Evolutionary conservation across 1,140 invertebrate genomes (phyloP).

Genomic region (Vanessa tameamea): DNA sequence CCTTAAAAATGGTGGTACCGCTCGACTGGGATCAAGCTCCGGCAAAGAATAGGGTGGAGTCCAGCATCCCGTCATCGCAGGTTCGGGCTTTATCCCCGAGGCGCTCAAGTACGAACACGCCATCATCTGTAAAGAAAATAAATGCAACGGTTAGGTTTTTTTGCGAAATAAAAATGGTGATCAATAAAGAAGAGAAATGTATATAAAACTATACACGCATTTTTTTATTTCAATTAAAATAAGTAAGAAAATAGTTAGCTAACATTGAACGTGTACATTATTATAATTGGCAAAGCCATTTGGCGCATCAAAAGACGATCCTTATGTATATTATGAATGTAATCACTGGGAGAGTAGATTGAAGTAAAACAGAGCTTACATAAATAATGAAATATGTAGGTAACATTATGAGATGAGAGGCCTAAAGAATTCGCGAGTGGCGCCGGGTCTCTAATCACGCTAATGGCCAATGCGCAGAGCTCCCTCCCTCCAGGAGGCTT

Average conservation of each 20-base stretch:
- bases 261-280: slow-evolving; percentile 7
- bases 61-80: slow-evolving; percentile 57
- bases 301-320: slow-evolving; percentile 46
- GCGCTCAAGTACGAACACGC: slow-evolving; percentile 73
- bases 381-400: slow-evolving; percentile 80
- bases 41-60: slow-evolving; percentile 50
- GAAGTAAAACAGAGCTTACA: slow-evolving; percentile 75
- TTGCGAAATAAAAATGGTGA: background rate
- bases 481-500: slow-evolving; percentile 61
- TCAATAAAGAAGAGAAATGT: background rate
- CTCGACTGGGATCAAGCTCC: slow-evolving; percentile 32
- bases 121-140: slow-evolving; percentile 72
- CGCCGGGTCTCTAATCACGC: slow-evolving; percentile 74
- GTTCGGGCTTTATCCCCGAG: slow-evolving; percentile 50
- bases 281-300: slow-evolving; percentile 37
- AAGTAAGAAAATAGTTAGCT: background rate
- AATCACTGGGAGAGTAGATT: slow-evolving; percentile 72
- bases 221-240: background rate
- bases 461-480: slow-evolving; percentile 76
- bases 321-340: slow-evolving; percentile 61
- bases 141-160: background rate
- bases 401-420: slow-evolving; percentile 78
- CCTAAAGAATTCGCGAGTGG: slow-evolving; percentile 75
- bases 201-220: background rate
- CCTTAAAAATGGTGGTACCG: slow-evolving; percentile 29